Conservation (phyloP, 37 sponge, comb jelly and placozoan species). For the Mnemiopsis leidyi region DNA sequence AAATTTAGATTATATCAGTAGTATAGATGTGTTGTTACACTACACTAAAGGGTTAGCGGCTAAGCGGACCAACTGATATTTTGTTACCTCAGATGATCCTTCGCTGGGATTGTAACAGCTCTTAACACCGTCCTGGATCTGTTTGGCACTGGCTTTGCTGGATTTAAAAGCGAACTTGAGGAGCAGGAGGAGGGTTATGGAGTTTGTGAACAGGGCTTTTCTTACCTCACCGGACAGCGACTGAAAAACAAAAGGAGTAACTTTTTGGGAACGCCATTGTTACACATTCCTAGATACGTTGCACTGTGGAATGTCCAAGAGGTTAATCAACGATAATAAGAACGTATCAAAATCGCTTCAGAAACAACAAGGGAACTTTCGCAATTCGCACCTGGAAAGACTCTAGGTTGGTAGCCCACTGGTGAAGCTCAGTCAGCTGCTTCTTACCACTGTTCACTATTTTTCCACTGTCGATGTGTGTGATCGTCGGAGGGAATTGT, state of each 20-base stretch:
- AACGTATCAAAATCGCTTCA: no score
- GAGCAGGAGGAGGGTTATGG: conserved; percentile 35
- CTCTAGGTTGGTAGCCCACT: conserved; percentile 26
- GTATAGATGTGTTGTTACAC: no score
- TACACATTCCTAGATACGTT: no score
- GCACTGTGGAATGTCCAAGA: no score
- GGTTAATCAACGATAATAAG: no score
- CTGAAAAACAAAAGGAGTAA: no score
- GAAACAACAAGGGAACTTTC: no score
- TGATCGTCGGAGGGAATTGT: not conserved
- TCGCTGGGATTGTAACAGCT: conserved; percentile 34
- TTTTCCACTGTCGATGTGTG: conserved; percentile 35
- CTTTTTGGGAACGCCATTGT: no score
- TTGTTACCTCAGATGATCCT: not conserved
- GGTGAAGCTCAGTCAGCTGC: conserved; percentile 47
- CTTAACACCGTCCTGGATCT: not conserved
- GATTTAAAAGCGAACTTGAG: conserved; percentile 58
- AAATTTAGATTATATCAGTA: no score
- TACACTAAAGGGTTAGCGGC: no score
- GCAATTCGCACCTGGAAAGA: not conserved
- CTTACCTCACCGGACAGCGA: conserved; percentile 20
- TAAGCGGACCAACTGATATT: no score
- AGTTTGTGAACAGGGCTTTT: conserved; percentile 38
- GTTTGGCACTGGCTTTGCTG: conserved; percentile 29
- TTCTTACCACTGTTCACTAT: conserved; percentile 38